These are phyloP conservation scores for Troilus luridus DNA, from an alignment of 2,888 invertebrate species.

Conservation along the genomic window DNA sequence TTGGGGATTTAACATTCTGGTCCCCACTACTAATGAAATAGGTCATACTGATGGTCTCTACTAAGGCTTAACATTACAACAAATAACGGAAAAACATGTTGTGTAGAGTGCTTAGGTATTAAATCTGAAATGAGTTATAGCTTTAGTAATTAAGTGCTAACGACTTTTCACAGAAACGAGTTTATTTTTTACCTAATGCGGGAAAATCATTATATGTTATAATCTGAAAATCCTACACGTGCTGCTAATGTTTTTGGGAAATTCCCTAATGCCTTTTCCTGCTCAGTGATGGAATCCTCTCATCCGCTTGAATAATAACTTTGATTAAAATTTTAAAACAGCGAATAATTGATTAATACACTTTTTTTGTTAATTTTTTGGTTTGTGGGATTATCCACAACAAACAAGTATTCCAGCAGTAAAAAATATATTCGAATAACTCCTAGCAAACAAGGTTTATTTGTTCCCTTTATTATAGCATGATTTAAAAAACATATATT, in stretches of 20 bases:
- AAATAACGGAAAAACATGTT: neutral
- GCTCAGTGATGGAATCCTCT: neutral
- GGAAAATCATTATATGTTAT: neutral
- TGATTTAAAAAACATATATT: too few species aligned
- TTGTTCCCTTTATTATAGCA: too few species aligned
- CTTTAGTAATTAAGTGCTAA: neutral
- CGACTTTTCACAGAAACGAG: neutral
- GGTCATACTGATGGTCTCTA: too few species aligned
- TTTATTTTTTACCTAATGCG: slow-evolving; percentile 20
- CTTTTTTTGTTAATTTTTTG: neutral
- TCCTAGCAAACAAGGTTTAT: too few species aligned
- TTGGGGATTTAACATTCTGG: too few species aligned
- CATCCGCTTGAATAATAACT: neutral
- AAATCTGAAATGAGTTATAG: neutral
- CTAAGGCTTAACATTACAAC: too few species aligned
- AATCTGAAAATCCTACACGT: slow-evolving; percentile 4
- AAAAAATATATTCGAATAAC: too few species aligned
- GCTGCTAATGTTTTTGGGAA: neutral
- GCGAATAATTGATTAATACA: neutral
- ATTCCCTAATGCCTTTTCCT: slow-evolving; percentile 7
- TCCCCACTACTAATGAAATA: too few species aligned
- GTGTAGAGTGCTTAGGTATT: neutral
- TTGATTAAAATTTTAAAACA: neutral
- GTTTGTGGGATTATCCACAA: too few species aligned
- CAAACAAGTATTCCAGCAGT: too few species aligned